Base-by-base conservation (phyloP, 2,797 vertebrate species). In the Gallinago nigripennis region DNA sequence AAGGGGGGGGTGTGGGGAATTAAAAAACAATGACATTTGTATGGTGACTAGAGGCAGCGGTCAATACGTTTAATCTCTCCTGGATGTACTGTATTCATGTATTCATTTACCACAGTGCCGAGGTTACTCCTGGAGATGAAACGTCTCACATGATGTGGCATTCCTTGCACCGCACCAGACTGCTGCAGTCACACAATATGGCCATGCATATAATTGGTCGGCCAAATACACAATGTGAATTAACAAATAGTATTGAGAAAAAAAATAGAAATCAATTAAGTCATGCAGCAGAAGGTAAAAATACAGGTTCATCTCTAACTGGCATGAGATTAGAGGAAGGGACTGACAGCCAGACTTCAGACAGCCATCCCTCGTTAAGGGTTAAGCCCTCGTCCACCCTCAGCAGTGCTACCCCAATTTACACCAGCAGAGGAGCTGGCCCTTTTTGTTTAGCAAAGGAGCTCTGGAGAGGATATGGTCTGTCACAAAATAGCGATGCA, bases 161-260 rank as follows among this genome's bases (percentile, higher is more conserved):
- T 76, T 90, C 91, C 86, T 85, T 79, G 89, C 12, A 33, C 56
- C 21, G 35, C 88, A 79, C 80, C 82, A 90, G 80, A 86, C 95
- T 87, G 82, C 81, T 78, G 88, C 95, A 78, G 88, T 92, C 95
- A 90, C 96, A 96, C 92, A 94, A 94, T 86, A 92, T 96, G 89
- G 95, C 96, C 96, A 88, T 46, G 83, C 85, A 91, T 95, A 91
- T 95, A 88, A 94, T 72, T 86, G 91, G 61, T 82, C 61, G 30
- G 82, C 84, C 78, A 95, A 45, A 70, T 86, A 80, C 90, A 51
- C 89, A 53, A 77, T 13, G n/a, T 76, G 96, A 97, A 94, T 86
- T 96, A 86, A 90, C 96, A 97, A 97, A 96, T 35, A 81, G 91
- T 9, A 79, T 77, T 27, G 1, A 31, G 8, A 95, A 27, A 30